phyloP scores from a whole-genome alignment of 2,113 vertebrate genomes.

The Diglossa brunneiventris region DNA sequence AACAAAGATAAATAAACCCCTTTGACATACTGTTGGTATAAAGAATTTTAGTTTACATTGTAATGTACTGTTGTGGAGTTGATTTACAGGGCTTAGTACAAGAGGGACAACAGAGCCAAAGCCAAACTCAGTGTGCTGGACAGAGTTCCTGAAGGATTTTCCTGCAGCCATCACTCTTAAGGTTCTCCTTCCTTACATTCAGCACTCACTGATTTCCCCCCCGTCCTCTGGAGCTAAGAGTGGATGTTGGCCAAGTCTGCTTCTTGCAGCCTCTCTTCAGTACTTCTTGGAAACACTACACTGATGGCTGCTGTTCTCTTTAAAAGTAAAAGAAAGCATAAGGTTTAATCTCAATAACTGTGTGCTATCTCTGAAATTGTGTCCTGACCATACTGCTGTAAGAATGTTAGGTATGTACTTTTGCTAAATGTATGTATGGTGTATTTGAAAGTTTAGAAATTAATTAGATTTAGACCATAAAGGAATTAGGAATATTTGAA shows the following conservation, averaged over 20 bases:
- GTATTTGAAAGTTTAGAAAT: constrained; percentile 82
- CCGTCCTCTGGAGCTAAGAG: constrained; percentile 1
- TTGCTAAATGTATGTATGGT: constrained; percentile 85
- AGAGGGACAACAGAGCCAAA: constrained; percentile 56
- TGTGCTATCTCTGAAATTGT: constrained; percentile 78
- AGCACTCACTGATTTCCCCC: constrained; percentile 4
- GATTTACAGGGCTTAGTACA: constrained; percentile 60
- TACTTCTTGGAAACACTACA: constrained; percentile 49
- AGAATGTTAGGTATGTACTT: constrained; percentile 84
- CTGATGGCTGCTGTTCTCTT: constrained; percentile 52
- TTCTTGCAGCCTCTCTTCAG: constrained; percentile 52
- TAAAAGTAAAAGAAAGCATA: not conserved
- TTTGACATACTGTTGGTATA: constrained; percentile 64
- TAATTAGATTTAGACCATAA: constrained; percentile 75
- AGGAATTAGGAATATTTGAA: constrained; percentile 65
- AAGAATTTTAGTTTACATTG: constrained; percentile 81
- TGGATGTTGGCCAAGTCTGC: not conserved
- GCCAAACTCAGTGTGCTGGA: not conserved
- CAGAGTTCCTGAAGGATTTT: constrained; percentile 1
- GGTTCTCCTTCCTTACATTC: constrained; percentile 33
- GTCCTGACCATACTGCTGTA: constrained; percentile 79
- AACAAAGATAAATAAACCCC: constrained; percentile 26
- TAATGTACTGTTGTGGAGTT: constrained; percentile 75
- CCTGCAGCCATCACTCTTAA: constrained; percentile 27
- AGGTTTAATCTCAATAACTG: constrained; percentile 49